Evolutionary conservation across 2,888 invertebrate genomes (phyloP), one percentile per base, ranked within the genome.

Genomic region (Callosobruchus maculatus): DNA sequence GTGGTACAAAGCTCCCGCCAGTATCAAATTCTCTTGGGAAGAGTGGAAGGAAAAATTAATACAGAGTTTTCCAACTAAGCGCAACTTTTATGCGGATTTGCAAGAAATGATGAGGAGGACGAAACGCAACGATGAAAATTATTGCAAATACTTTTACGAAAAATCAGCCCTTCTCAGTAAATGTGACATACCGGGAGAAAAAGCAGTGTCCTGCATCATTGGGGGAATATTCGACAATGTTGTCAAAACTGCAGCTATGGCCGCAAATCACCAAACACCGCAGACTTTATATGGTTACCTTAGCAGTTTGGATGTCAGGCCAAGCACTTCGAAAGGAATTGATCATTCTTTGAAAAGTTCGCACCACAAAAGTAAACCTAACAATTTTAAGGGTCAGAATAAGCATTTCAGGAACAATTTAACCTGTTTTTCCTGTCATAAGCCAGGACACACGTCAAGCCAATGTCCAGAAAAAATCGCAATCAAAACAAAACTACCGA

Each of bases 151-250:
- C 67, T 78, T 75, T 74, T 79, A 77, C 67, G 77, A 80, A 68
- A 79, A 80, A 71, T 26, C 70, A 5, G 77, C 80, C 5, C 30
- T 80, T 7, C 68, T 80, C 22, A 80, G 76, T 72, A 68, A 20
- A 22, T 80, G 78, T 68, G 69, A 76, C 73, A 79, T 80, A 31
- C 68, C 30, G 49, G 78, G 78, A 21, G 22, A 71, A 21, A 70
- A 79, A 68, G 79, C 80, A 2, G 78, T 79, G 2, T 79, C 76
- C 13, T 78, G 79, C 66, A 68, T 79, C 9, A 77, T 80, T n/a
- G 77, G 76, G 20, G 78, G 78, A 13, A 76, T 79, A n/a, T n/a
- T 26, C 9, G 78, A 80, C 67, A 22, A 68, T 2, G 66, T 76
- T 20, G 75, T 80, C 9, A 78, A 74, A 66, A 76, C 78, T 5